Evolutionary conservation across 1,140 invertebrate species (phyloP).

Genomic region (Drosophila funebris): DNA sequence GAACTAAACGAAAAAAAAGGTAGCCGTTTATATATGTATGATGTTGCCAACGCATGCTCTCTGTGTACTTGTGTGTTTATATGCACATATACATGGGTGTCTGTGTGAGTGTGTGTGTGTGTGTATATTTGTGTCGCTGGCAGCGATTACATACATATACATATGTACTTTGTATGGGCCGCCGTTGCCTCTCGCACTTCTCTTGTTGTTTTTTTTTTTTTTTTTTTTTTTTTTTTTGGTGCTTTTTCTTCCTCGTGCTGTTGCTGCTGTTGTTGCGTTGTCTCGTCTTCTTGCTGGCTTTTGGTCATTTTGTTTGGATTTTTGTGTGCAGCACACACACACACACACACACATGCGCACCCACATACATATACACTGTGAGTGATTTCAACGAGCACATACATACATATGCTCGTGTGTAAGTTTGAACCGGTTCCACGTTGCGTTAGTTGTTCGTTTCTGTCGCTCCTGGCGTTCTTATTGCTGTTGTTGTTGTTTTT

Average conservation of each 20-base stretch:
- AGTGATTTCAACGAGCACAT: not conserved
- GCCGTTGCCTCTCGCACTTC: conserved; percentile 40
- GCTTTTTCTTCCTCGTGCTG: conserved; percentile 30
- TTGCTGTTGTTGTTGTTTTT: conserved; percentile 16
- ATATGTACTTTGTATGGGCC: conserved; percentile 15
- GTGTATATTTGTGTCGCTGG: conserved; percentile 8
- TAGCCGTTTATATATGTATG: conserved; percentile 35
- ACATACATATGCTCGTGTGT: conserved; percentile 21
- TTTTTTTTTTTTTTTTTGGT: conserved; percentile 28
- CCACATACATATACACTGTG: conserved; percentile 15
- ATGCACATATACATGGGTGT: conserved; percentile 3
- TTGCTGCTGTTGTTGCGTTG: conserved; percentile 7
- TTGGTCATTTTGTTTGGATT: conserved; percentile 51
- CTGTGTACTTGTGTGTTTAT: conserved; percentile 18
- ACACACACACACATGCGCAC: conserved; percentile 13
- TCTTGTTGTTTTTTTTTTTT: no score
- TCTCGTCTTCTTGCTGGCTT: conserved; percentile 58
- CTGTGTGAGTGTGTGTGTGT: conserved; percentile 5
- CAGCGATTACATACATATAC: conserved; percentile 21
- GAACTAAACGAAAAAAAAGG: conserved; percentile 48
- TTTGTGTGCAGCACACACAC: conserved; percentile 46
- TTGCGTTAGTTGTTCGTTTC: conserved; percentile 63
- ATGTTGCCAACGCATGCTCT: conserved; percentile 43
- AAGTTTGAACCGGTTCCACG: conserved; percentile 66
- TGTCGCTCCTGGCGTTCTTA: conserved; percentile 39